Evolutionary conservation across 2,113 vertebrate genomes (phyloP).

Genomic region (Chiloscyllium plagiosum): DNA sequence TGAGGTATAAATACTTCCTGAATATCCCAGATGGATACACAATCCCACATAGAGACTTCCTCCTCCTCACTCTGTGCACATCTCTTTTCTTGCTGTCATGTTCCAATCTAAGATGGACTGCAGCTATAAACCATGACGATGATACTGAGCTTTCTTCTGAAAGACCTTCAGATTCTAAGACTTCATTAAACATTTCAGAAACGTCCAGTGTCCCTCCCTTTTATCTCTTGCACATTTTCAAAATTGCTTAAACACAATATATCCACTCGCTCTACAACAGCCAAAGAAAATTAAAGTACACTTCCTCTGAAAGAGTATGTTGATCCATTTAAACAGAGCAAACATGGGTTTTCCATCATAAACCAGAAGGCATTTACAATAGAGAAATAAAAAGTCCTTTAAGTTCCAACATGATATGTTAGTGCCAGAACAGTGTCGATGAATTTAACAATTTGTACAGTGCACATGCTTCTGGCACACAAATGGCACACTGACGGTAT

Average conservation of each 20-base stretch:
- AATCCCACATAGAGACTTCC: not conserved
- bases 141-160: not conserved
- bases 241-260: not conserved
- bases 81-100: not conserved
- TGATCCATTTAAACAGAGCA: not conserved
- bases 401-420: not conserved
- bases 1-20: not conserved
- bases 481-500: not conserved
- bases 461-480: not conserved
- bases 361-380: not conserved
- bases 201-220: not conserved
- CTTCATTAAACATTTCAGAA: not conserved
- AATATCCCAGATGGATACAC: not conserved
- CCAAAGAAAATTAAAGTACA: not conserved
- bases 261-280: not conserved
- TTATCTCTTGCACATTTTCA: not conserved
- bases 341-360: not conserved
- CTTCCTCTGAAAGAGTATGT: not conserved
- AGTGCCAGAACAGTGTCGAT: not conserved
- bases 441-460: not conserved
- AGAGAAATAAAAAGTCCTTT: not conserved
- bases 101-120: not conserved
- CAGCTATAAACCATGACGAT: not conserved
- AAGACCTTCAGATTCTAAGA: not conserved
- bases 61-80: not conserved